These are phyloP conservation scores for Lycopodina hypogea DNA, from an alignment of 37 sponge, comb jelly and placozoan species.

Conservation along the genomic window DNA sequence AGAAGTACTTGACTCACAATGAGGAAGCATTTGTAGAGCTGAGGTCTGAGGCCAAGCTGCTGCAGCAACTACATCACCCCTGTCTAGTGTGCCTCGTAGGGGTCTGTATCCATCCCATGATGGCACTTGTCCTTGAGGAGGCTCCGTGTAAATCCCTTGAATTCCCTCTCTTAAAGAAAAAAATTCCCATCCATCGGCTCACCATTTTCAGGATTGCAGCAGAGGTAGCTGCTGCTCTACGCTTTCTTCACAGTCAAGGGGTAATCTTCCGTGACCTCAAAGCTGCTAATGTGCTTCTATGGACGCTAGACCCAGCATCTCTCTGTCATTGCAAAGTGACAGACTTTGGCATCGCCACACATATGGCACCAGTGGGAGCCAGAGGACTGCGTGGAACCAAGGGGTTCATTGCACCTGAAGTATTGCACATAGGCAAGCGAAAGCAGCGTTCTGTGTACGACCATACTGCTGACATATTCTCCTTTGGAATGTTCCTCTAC, in stretches of 20 bases:
- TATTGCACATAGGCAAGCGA: constrained; percentile 67
- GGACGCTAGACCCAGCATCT: constrained; percentile 76
- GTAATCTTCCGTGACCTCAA: constrained; percentile 89
- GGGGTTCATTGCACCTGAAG: constrained; percentile 92
- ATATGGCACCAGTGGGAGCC: constrained; percentile 65
- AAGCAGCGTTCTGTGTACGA: constrained; percentile 70
- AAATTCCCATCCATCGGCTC: constrained; percentile 57
- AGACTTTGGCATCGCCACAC: constrained; percentile 80
- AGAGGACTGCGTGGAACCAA: constrained; percentile 74
- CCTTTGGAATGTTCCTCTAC: constrained; percentile 86
- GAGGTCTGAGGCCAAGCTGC: constrained; percentile 66
- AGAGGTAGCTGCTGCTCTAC: constrained; percentile 80
- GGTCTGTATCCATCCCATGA: constrained; percentile 64
- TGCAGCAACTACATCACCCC: constrained; percentile 75
- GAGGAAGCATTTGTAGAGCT: constrained; percentile 73
- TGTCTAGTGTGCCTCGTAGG: constrained; percentile 84
- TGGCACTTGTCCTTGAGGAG: constrained; percentile 89
- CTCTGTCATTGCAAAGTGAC: constrained; percentile 83
- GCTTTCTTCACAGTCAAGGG: constrained; percentile 70
- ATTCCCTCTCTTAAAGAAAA: constrained; percentile 54
- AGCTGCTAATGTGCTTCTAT: constrained; percentile 85
- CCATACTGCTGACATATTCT: constrained; percentile 81
- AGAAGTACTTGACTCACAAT: constrained; percentile 43
- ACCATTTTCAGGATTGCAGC: constrained; percentile 70
- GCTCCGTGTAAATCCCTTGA: constrained; percentile 82